Evolutionary conservation across 2,113 vertebrate species (phyloP), one percentile per base, ranked within the genome.

Genomic region (Ptilorrhoa leucosticta): DNA sequence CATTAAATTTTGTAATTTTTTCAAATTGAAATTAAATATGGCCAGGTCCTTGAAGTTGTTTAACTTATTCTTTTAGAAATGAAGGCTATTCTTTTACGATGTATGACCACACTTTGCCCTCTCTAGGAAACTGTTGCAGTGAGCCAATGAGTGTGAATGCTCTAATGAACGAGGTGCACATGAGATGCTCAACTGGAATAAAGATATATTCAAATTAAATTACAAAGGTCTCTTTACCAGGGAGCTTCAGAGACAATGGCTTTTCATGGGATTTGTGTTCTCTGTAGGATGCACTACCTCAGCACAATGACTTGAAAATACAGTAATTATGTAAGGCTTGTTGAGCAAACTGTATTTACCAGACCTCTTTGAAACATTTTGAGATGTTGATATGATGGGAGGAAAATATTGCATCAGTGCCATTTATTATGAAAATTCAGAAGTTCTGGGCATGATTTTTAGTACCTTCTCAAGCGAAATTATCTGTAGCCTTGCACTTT

Each of bases 341-440:
- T 83, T 77, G 76, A 95, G 68, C 70, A 85, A 95, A 94, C 66
- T 54, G 23, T 83, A 58, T 93, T 90, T 94, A 64, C 50, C 35
- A 88, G 87, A 80, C 87, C 82, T 75, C 47, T 80, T 61, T 44
- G 84, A 89, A 93, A 93, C 93, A 73, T 78, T 94, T 53, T 82
- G 69, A 86, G 83, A 61, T 94, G 77, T 87, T 95, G 83, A 71
- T 92, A 33, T 2, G 37, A 81, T 6, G 11, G 80, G 65, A 87
- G 24, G 47, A 79, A 93, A 90, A 85, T 83, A 83, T 3, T 93
- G 68, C 86, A 89, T 73, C 5, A 0, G 35, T 93, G 81, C 85
- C 92, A 95, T 92, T 95, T 88, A 77, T 73, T 80, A 40, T 4
- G 10, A 92, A 80, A 95, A 93, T 83, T 79, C 65, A 21, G 30